Conservation (phyloP, 2,113 vertebrate genomes). For the Microcebus tavaratra region DNA sequence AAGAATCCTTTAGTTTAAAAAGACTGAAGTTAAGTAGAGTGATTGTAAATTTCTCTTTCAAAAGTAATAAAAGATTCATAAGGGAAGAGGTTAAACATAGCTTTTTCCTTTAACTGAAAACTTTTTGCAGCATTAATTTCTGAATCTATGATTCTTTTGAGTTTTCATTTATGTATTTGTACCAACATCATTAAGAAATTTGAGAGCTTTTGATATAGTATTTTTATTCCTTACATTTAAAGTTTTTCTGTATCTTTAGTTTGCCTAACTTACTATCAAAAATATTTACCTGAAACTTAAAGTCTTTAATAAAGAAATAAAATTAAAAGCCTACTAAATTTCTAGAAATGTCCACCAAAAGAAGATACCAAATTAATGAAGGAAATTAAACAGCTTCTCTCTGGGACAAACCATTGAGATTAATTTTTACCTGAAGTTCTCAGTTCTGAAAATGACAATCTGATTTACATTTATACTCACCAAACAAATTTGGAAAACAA, state of each 20-base stretch:
- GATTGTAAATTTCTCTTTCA: conserved; percentile 67
- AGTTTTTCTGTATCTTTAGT: conserved; percentile 16
- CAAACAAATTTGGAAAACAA: neutral
- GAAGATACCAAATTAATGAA: conserved; percentile 9
- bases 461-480: neutral
- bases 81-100: neutral
- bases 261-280: conserved; percentile 17
- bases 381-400: neutral
- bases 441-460: conserved; percentile 48
- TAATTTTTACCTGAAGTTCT: conserved; percentile 17
- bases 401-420: conserved; percentile 13
- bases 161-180: conserved; percentile 44
- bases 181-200: conserved; percentile 23
- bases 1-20: conserved; percentile 68
- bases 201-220: neutral
- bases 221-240: conserved; percentile 38
- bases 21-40: conserved; percentile 66
- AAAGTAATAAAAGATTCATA: conserved; percentile 31
- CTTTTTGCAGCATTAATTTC: conserved; percentile 40
- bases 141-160: conserved; percentile 7
- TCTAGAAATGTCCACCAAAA: neutral
- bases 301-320: conserved; percentile 38
- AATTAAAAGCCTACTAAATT: neutral
- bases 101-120: neutral
- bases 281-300: conserved; percentile 26